phyloP scores from a whole-genome alignment of 2,888 invertebrate species.

The Branchipolynoe longqiensis region DNA sequence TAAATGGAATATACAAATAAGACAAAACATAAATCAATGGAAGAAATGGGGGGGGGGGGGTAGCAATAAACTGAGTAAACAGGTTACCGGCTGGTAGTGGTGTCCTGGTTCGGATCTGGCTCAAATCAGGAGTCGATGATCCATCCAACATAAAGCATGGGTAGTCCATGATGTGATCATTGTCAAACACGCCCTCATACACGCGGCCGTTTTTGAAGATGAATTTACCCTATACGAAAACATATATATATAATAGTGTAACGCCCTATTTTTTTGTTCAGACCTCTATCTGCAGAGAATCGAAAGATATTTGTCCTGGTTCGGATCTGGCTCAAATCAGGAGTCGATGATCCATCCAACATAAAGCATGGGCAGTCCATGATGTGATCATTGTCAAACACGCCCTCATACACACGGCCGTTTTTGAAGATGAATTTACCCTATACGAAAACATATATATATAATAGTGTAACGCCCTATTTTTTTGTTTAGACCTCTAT shows the following conservation, averaged over 20 bases:
- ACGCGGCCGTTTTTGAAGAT: slow-evolving; percentile 82
- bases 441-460: slow-evolving; percentile 67
- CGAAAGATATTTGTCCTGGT: no score
- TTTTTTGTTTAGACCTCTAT: no score
- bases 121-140: slow-evolving; percentile 77
- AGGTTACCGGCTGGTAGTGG: slow-evolving; percentile 77
- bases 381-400: slow-evolving; percentile 81
- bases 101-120: slow-evolving; percentile 78
- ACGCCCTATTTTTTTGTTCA: no score
- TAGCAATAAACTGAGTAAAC: no score
- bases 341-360: slow-evolving; percentile 78
- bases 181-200: slow-evolving; percentile 81
- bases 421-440: slow-evolving; percentile 82
- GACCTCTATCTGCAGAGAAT: no score
- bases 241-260: no score
- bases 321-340: slow-evolving; percentile 77
- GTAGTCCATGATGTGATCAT: slow-evolving; percentile 81
- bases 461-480: no score
- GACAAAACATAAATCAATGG: no score
- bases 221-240: slow-evolving; percentile 79
- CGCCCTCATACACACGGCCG: slow-evolving; percentile 81
- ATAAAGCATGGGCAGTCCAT: slow-evolving; percentile 80
- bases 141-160: slow-evolving; percentile 80
- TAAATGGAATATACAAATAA: no score
- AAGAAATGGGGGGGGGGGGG: no score